Conservation (phyloP, 2,113 vertebrate species). For the Bubalus kerabau region DNA sequence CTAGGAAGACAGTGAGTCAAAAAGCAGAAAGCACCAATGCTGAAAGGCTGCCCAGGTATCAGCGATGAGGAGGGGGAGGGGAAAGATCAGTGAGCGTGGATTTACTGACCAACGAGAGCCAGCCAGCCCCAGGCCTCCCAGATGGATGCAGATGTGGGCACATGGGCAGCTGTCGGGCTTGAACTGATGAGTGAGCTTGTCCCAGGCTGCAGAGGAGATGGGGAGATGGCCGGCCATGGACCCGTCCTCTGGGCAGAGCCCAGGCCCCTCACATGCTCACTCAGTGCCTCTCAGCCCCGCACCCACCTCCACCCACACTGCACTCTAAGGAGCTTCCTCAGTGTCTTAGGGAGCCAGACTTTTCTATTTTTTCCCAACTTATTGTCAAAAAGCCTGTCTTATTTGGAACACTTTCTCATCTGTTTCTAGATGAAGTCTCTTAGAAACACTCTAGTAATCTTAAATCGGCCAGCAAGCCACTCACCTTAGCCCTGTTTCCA, state of each 20-base stretch:
- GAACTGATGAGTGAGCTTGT: background rate
- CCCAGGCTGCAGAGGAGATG: background rate
- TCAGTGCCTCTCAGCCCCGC: background rate
- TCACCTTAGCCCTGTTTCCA: background rate
- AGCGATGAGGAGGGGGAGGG: too few species aligned
- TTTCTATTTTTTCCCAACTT: background rate
- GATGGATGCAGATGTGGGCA: background rate
- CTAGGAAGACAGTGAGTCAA: background rate
- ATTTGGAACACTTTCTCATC: background rate
- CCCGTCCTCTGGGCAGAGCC: background rate
- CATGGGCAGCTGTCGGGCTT: background rate
- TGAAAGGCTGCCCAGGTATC: background rate
- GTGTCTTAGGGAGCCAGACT: background rate
- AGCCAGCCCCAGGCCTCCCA: background rate
- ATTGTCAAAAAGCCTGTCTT: background rate
- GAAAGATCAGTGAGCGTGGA: accelerated
- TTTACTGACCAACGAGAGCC: background rate
- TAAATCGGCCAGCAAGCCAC: background rate
- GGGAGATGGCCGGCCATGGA: background rate
- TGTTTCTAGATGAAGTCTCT: background rate
- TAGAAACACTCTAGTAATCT: background rate
- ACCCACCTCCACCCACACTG: background rate
- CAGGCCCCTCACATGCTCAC: background rate
- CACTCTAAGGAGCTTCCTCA: background rate
- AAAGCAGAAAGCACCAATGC: accelerated